Conservation (phyloP, 2,797 vertebrate species). For the Poeciliopsis turneri region DNA sequence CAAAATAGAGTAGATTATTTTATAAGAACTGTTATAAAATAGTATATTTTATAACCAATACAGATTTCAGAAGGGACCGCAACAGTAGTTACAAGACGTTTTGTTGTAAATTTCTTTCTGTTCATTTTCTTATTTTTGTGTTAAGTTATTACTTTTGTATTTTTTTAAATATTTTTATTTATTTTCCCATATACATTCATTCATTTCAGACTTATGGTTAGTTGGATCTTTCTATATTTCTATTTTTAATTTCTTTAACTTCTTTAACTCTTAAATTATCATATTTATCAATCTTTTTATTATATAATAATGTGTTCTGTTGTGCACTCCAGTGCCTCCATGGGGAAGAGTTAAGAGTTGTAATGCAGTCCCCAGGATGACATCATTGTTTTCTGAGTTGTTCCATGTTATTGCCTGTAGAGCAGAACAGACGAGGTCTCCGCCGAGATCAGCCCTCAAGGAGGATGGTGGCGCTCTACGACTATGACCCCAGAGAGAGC, state of each 20-base stretch:
- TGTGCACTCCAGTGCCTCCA: neutral
- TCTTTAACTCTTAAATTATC: neutral
- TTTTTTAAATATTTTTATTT: neutral
- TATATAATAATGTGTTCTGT: too few species aligned
- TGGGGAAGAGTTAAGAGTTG: neutral
- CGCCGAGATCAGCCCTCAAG: constrained; percentile 83
- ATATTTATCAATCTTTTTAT: neutral
- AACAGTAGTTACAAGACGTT: neutral
- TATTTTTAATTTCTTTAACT: neutral
- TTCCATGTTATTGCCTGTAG: constrained; percentile 67
- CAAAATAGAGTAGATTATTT: neutral
- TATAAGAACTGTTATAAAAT: neutral
- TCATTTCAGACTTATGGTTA: neutral
- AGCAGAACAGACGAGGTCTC: constrained; percentile 83
- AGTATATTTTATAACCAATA: neutral
- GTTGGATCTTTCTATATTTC: neutral
- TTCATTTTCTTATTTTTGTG: neutral
- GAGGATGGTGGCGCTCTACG: constrained; percentile 96
- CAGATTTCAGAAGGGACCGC: neutral
- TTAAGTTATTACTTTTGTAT: too few species aligned
- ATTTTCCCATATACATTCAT: too few species aligned
- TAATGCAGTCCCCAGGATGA: neutral
- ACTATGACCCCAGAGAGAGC: constrained; percentile 96
- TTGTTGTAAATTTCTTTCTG: neutral
- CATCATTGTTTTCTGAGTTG: neutral